phyloP scores from a whole-genome alignment of 2,113 vertebrate genomes.

The Suricata suricatta region DNA sequence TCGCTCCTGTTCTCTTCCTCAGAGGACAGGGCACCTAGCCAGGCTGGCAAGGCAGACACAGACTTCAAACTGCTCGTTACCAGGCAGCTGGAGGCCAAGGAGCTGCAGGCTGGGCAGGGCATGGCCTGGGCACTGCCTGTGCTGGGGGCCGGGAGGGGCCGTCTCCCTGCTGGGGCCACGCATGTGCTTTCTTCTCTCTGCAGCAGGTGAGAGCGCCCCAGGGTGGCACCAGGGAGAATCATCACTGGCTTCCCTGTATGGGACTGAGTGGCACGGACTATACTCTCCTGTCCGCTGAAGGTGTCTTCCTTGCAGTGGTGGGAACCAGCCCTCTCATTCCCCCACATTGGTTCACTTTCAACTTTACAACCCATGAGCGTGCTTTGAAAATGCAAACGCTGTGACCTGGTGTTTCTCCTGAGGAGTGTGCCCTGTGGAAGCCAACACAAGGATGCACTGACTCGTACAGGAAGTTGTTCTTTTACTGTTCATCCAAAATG shows the following conservation, averaged over 20 bases:
- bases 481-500: neutral
- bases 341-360: neutral
- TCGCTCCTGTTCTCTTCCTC: conserved; percentile 78
- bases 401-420: neutral
- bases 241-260: neutral
- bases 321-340: neutral
- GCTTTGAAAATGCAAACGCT: neutral
- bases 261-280: neutral
- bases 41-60: conserved; percentile 75
- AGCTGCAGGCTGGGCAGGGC: conserved; percentile 53
- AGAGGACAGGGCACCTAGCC: conserved; percentile 76
- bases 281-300: neutral
- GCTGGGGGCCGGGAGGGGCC: neutral
- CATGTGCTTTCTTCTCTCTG: neutral
- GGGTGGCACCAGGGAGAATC: neutral
- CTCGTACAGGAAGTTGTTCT: neutral
- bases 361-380: neutral
- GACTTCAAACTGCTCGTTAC: conserved; percentile 74
- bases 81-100: conserved; percentile 69
- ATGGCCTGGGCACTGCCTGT: neutral
- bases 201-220: neutral
- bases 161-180: neutral
- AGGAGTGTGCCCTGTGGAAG: neutral
- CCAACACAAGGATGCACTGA: neutral
- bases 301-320: neutral